Conservation (phyloP, 1,140 invertebrate species). For the Scaptomyza montana region DNA sequence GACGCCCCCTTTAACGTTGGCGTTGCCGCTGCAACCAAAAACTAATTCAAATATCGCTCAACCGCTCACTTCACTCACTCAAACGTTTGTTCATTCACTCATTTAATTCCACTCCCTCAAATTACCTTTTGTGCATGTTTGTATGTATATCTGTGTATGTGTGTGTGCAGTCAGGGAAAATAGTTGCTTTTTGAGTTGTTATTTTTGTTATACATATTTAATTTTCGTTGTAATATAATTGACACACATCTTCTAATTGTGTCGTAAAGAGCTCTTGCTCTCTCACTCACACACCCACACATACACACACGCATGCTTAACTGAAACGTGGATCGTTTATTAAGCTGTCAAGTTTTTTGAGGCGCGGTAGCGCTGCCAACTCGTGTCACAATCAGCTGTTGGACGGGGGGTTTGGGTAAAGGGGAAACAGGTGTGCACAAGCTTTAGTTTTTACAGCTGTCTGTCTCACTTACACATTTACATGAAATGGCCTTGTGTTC, state of each 20-base stretch:
- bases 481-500: conserved; percentile 21
- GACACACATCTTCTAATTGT: conserved; percentile 81
- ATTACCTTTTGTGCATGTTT: not conserved
- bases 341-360: conserved; percentile 49
- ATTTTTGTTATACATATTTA: conserved; percentile 2
- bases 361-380: conserved; percentile 41
- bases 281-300: conserved; percentile 6
- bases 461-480: conserved; percentile 2
- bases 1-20: conserved; percentile 71
- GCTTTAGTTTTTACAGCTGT: conserved; percentile 28
- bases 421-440: conserved; percentile 33
- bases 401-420: not conserved
- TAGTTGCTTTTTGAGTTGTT: conserved; percentile 50
- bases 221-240: conserved; percentile 69
- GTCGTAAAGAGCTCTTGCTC: conserved; percentile 51
- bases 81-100: conserved; percentile 11
- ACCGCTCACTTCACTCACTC: conserved; percentile 16
- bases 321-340: conserved; percentile 48
- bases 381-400: conserved; percentile 60
- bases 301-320: not conserved
- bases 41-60: conserved; percentile 62
- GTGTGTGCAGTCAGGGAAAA: conserved; percentile 69
- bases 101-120: conserved; percentile 39
- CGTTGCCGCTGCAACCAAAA: conserved; percentile 37
- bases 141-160: not conserved